Evolutionary conservation across 2,888 invertebrate genomes (phyloP).

Genomic region (Amphiduros pacificus): DNA sequence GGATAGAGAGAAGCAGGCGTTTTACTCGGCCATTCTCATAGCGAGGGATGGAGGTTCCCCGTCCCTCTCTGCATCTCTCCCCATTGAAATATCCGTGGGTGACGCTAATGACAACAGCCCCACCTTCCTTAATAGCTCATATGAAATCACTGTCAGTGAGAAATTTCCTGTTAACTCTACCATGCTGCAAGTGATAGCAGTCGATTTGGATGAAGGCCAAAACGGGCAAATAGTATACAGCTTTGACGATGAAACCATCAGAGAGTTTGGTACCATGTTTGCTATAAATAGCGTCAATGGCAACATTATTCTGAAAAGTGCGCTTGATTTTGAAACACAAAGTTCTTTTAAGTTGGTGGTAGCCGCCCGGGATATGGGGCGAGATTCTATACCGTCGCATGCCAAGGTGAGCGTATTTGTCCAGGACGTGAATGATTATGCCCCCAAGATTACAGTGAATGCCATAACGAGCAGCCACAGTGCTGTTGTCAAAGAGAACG

Average conservation of each 20-base stretch:
- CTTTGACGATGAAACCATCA: constrained; percentile 18
- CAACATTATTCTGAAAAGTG: constrained; percentile 21
- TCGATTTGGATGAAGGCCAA: constrained; percentile 21
- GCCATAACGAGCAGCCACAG: constrained; percentile 18
- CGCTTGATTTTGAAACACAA: constrained; percentile 24
- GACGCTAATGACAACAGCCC: constrained; percentile 29
- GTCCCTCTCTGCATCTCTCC: constrained; percentile 18
- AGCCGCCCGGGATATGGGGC: constrained; percentile 22
- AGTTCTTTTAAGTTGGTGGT: constrained; percentile 21
- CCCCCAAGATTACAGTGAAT: constrained; percentile 26
- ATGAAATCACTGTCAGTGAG: constrained; percentile 17
- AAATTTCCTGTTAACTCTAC: constrained; percentile 15
- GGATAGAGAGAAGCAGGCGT: constrained; percentile 38
- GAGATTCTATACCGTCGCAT: constrained; percentile 17
- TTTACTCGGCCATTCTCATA: constrained; percentile 18
- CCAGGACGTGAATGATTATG: constrained; percentile 29
- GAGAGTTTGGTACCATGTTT: constrained; percentile 19
- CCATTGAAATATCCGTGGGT: constrained; percentile 16
- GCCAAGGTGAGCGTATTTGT: constrained; percentile 25
- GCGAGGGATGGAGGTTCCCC: constrained; percentile 25
- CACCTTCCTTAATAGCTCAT: constrained; percentile 18
- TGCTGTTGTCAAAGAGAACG: constrained; percentile 40
- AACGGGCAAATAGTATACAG: constrained; percentile 24
- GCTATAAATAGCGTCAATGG: constrained; percentile 20
- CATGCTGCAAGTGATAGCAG: constrained; percentile 23